phyloP scores from a whole-genome alignment of 92 coral and sea anemone genomes.

The Phenganax marumi region DNA sequence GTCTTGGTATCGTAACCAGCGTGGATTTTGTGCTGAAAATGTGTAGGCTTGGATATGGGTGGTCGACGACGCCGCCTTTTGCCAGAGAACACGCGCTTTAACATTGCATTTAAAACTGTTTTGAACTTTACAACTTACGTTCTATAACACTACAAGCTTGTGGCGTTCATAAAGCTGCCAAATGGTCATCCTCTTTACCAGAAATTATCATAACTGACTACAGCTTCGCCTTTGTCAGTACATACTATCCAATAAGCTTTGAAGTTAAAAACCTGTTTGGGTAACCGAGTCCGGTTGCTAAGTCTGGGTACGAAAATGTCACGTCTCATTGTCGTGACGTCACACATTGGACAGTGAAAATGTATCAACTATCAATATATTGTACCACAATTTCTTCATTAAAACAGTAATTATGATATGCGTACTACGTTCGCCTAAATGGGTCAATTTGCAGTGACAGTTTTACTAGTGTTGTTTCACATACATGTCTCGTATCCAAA shows the following conservation, averaged over 20 bases:
- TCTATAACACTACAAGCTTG: not conserved
- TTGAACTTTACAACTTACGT: not conserved
- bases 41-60: conserved; percentile 77
- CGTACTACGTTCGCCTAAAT: not conserved
- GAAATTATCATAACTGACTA: conserved; percentile 2
- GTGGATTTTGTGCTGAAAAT: conserved; percentile 95
- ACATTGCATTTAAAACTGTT: conserved; percentile 56
- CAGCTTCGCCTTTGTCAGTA: not conserved
- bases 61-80: conserved; percentile 76
- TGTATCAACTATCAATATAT: too few species aligned
- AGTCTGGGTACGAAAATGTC: not conserved
- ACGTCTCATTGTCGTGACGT: not conserved
- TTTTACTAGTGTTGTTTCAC: not conserved
- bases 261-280: conserved; percentile 1
- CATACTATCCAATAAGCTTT: too few species aligned
- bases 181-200: not conserved
- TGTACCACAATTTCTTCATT: too few species aligned
- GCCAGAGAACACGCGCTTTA: conserved; percentile 78
- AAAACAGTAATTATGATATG: too few species aligned
- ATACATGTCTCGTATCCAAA: not conserved
- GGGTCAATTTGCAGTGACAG: not conserved
- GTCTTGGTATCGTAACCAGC: conserved; percentile 78
- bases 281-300: conserved; percentile 3
- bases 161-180: not conserved
- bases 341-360: too few species aligned